Percentiles rank a stretch among this genome's conserved stretches.
Evolutionary conservation across 2,888 invertebrate genomes (phyloP).

Genomic region (Exocentrus adspersus): DNA sequence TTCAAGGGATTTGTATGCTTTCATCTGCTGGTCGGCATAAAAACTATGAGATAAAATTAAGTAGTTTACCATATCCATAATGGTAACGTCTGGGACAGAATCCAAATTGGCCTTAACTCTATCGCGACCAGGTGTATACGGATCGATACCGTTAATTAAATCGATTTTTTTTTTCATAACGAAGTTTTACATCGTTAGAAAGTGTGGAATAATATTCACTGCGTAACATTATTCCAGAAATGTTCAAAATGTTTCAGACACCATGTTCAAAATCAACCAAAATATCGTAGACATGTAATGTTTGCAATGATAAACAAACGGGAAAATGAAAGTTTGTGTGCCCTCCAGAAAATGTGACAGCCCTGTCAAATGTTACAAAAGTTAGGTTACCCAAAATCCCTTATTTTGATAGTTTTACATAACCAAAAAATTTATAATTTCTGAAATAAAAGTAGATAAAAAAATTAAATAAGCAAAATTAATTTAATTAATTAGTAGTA

Average conservation of each 20-base stretch:
- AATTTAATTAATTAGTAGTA: no score
- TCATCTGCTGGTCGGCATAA: not conserved
- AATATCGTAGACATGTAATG: not conserved
- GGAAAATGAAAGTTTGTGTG: not conserved
- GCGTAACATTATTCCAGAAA: not conserved
- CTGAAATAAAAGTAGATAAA: no score
- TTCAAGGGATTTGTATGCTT: not conserved
- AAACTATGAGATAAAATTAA: constrained; percentile 3
- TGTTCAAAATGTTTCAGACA: not conserved
- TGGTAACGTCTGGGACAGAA: not conserved
- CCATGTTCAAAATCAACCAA: not conserved
- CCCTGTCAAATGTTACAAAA: not conserved
- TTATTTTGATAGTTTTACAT: no score
- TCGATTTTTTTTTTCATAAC: not conserved
- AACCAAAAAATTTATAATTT: no score
- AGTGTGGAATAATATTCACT: not conserved
- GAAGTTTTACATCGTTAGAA: not conserved
- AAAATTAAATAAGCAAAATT: no score
- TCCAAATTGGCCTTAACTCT: not conserved
- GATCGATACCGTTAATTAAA: not conserved
- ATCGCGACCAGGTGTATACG: not conserved
- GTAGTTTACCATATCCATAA: constrained; percentile 54
- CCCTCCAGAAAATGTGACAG: not conserved
- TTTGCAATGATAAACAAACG: not conserved
- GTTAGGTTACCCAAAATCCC: no score